Percentiles rank a stretch among this genome's conserved stretches.
Evolutionary conservation across 1,140 invertebrate species (phyloP).

Genomic region (Sycophila sp.): DNA sequence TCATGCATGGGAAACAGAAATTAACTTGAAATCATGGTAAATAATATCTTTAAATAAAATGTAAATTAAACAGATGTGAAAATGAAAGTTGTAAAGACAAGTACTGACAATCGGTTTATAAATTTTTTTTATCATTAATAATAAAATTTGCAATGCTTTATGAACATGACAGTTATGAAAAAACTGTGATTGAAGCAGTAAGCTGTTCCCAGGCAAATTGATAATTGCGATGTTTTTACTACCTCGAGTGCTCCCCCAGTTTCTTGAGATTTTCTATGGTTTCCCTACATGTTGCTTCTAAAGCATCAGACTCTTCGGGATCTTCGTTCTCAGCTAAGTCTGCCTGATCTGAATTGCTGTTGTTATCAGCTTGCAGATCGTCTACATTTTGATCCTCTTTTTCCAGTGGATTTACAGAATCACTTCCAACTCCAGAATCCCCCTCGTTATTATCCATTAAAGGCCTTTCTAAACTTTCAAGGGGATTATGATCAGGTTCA

Average conservation of each 20-base stretch:
- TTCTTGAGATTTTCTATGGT: constrained; percentile 64
- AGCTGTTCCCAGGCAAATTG: too few species aligned
- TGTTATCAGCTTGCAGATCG: constrained; percentile 55
- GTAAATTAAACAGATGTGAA: neutral
- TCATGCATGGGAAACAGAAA: constrained; percentile 26
- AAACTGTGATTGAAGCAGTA: too few species aligned
- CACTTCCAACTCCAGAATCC: constrained; percentile 64
- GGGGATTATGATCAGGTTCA: constrained; percentile 50
- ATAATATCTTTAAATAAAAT: neutral
- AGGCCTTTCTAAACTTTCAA: constrained; percentile 58
- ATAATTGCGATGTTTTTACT: constrained; percentile 26
- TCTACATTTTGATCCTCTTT: constrained; percentile 63
- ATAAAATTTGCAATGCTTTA: neutral
- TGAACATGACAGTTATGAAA: too few species aligned
- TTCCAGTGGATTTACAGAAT: constrained; percentile 62
- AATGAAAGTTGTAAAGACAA: neutral
- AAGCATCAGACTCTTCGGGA: constrained; percentile 58
- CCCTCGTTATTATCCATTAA: constrained; percentile 60
- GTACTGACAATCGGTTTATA: neutral
- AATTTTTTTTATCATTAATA: too few species aligned
- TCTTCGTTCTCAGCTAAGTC: constrained; percentile 53
- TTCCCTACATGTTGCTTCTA: constrained; percentile 63
- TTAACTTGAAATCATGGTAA: too few species aligned
- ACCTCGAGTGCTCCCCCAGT: constrained; percentile 63
- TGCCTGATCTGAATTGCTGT: constrained; percentile 52